Base-by-base conservation (phyloP, 23 tunicate genomes). In the Ascidia mentula region DNA sequence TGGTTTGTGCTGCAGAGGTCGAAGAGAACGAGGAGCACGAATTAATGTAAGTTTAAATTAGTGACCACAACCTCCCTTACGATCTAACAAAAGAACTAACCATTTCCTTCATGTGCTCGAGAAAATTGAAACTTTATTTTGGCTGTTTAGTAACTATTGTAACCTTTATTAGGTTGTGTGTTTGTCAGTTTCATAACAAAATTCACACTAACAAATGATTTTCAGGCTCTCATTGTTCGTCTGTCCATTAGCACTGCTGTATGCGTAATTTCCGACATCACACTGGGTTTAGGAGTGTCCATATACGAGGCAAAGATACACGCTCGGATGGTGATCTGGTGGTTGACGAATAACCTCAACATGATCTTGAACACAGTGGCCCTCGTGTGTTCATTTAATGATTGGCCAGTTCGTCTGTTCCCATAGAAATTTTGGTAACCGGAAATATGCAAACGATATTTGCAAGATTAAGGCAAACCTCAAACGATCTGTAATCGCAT, bases 171-270 rank as follows among this genome's bases (percentile, higher is more conserved):
- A n/a, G n/a, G n/a, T n/a, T n/a, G n/a, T n/a, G n/a, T n/a, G n/a
- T n/a, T n/a, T n/a, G n/a, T n/a, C n/a, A n/a, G n/a, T n/a, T n/a
- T n/a, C n/a, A n/a, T n/a, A n/a, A n/a, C n/a, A n/a, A n/a, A n/a
- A n/a, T n/a, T n/a, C n/a, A n/a, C n/a, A n/a, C n/a, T n/a, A n/a
- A n/a, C n/a, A n/a, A n/a, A n/a, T n/a, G n/a, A n/a, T n/a, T n/a
- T n/a, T n/a, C 13, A 53, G 65, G 13, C 28, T 53, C 28, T 9
- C 4, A 28, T 53, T 26, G 65, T 53, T 53, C 65, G 65, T 20
- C 65, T 53, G 2, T 20, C 65, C 65, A 53, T 53, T 9, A 53
- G 65, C 65, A 53, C 65, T 20, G 65, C 65, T 53, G 65, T 53
- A 3, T 53, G 65, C 13, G 65, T 53, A 26, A 53, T 53, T 28